Percentiles rank a stretch among this genome's conserved stretches.
Conservation (phyloP, 1,140 invertebrate species). For the Himalopsyche phryganea region DNA sequence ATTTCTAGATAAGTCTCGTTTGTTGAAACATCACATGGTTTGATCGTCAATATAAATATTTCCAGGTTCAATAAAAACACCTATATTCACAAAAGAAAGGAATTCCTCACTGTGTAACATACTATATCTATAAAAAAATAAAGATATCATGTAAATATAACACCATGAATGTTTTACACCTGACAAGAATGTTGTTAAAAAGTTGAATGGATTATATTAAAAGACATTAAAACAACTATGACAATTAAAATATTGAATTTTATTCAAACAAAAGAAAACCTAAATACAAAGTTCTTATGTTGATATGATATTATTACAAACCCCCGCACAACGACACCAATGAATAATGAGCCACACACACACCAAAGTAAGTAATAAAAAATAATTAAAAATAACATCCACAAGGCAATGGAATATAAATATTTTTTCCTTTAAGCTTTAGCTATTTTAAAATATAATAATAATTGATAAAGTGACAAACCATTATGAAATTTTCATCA, state of each 20-base stretch:
- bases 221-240: conserved; percentile 25
- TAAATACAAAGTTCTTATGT: no score
- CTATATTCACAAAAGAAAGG: conserved; percentile 8
- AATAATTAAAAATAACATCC: no score
- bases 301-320: no score
- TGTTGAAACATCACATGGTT: conserved; percentile 15
- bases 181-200: conserved; percentile 23
- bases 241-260: conserved; percentile 12
- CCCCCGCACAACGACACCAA: no score
- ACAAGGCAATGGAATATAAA: no score
- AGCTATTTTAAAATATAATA: no score
- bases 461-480: no score
- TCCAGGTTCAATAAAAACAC: conserved; percentile 14
- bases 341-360: no score
- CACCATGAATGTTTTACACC: conserved; percentile 22
- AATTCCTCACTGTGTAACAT: conserved; percentile 17
- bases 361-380: no score
- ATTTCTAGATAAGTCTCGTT: conserved; percentile 19
- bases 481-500: no score
- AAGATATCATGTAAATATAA: conserved; percentile 26
- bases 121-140: conserved; percentile 19
- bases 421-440: no score
- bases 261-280: background rate
- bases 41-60: conserved; percentile 10
- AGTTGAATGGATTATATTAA: conserved; percentile 23